Base-by-base conservation (phyloP, 2,888 invertebrate species). In the Psylliodes chrysocephalus region DNA sequence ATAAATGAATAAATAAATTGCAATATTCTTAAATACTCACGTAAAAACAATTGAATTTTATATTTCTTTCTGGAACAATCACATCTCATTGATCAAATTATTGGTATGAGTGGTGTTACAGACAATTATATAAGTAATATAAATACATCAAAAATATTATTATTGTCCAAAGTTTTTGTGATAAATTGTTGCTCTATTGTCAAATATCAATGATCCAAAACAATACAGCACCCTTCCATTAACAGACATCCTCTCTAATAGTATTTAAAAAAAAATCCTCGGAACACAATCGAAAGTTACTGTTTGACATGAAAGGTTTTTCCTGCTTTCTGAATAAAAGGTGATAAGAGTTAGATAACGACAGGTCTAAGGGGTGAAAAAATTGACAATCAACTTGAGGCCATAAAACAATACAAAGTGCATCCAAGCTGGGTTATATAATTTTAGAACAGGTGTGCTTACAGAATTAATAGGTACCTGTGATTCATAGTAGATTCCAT, bases 401-500 rank as follows among this genome's bases (percentile, higher is more conserved):
- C 62, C 19, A 49, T 57, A 62, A 65, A 62, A 61, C 64, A 64
- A 54, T 62, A 59, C 33, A 62, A 59, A 59, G 57, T 62, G 40
- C 54, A 49, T 59, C 49, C 14, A 60, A 60, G 54, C 54, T 46
- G 46, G 60, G 57, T 64, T 63, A 67, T 65, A 47, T 54, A 42
- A 65, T 52, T 62, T 67, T 53, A 33, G 69, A 70, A 70, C 70
- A 70, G 70, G 68, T 70, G 70, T 66, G 60, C 66, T 49, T 47
- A 52, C 25, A 64, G 61, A 64, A 64, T 70, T 64, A 64, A 68
- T 70, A 59, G 49, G 49, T 49, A 68, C 68, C 70, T 70, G 66
- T 70, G 68, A 70, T 68, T 70, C 70, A 70, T 70, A 71, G 59
- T 64, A 70, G 70, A 72, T 71, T 64, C 64, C 69, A 68, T 70